phyloP scores from a whole-genome alignment of 2,888 invertebrate species.

The Pseudanteris insignis region DNA sequence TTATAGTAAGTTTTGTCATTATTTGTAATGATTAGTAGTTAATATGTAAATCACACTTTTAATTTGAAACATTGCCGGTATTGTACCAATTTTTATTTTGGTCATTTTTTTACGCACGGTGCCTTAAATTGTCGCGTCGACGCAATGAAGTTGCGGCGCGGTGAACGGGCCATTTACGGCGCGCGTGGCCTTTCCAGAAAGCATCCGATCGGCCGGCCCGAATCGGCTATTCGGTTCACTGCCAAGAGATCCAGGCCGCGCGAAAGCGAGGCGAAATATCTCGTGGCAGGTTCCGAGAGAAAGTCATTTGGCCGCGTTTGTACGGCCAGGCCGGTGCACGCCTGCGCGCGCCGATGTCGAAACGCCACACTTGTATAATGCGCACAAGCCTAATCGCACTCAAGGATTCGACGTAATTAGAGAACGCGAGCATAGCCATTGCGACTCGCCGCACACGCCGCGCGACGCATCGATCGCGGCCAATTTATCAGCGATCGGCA shows the following conservation, averaged over 20 bases:
- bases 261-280: conserved; percentile 49
- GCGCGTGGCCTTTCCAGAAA: conserved; percentile 37
- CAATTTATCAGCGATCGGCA: neutral
- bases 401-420: conserved; percentile 46
- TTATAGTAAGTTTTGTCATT: too few relatives aligned
- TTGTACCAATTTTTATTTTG: too few relatives aligned
- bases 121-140: conserved; percentile 10
- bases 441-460: conserved; percentile 5
- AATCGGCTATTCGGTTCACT: conserved; percentile 51
- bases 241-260: conserved; percentile 52
- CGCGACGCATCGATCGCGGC: conserved; percentile 20
- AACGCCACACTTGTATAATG: conserved; percentile 45
- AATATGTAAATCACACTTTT: too few relatives aligned
- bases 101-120: too few relatives aligned
- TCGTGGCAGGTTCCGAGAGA: conserved; percentile 46
- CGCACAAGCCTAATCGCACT: conserved; percentile 41
- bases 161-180: conserved; percentile 31
- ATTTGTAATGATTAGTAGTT: too few relatives aligned
- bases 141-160: conserved; percentile 14
- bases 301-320: conserved; percentile 46
- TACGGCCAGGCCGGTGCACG: conserved; percentile 32
- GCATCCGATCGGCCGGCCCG: conserved; percentile 33
- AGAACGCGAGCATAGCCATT: conserved; percentile 42
- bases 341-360: conserved; percentile 31
- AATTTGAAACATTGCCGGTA: too few relatives aligned